Evolutionary conservation across 1,140 invertebrate species (phyloP).

Genomic region (Plutomurus gul): DNA sequence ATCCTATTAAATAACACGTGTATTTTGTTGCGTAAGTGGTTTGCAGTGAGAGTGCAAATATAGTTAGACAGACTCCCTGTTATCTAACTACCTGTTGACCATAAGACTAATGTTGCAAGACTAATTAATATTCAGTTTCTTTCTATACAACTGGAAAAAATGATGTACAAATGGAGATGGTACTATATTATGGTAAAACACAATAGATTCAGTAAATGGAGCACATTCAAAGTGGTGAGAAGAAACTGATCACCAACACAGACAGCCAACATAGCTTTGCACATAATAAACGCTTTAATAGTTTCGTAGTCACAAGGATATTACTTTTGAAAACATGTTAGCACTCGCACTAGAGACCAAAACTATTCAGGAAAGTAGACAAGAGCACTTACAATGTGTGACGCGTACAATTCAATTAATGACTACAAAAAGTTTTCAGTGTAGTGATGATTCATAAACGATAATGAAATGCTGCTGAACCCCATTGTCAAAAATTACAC

Average conservation of each 20-base stretch:
- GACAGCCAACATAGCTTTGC: background rate
- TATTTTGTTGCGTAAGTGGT: too few species aligned
- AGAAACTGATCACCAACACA: background rate
- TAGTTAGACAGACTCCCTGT: too few species aligned
- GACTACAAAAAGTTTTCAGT: conserved; percentile 24
- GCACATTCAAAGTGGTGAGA: too few species aligned
- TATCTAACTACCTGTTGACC: too few species aligned
- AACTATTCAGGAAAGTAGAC: conserved; percentile 1
- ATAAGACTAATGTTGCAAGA: too few species aligned
- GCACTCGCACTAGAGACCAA: background rate
- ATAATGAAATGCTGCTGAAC: background rate
- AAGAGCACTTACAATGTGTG: background rate
- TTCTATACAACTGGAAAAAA: too few species aligned
- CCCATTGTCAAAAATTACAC: background rate
- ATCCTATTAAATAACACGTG: too few species aligned
- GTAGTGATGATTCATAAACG: background rate
- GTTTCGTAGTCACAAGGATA: background rate
- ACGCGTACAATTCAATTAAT: background rate
- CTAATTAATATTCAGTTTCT: too few species aligned
- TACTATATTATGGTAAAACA: too few species aligned
- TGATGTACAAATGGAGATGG: too few species aligned
- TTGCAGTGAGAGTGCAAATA: too few species aligned
- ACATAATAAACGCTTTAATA: conserved; percentile 8
- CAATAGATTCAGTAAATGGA: too few species aligned
- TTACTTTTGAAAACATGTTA: background rate